These are phyloP conservation scores for Biston stratarius DNA, from an alignment of 2,888 invertebrate genomes.

Conservation along the genomic window DNA sequence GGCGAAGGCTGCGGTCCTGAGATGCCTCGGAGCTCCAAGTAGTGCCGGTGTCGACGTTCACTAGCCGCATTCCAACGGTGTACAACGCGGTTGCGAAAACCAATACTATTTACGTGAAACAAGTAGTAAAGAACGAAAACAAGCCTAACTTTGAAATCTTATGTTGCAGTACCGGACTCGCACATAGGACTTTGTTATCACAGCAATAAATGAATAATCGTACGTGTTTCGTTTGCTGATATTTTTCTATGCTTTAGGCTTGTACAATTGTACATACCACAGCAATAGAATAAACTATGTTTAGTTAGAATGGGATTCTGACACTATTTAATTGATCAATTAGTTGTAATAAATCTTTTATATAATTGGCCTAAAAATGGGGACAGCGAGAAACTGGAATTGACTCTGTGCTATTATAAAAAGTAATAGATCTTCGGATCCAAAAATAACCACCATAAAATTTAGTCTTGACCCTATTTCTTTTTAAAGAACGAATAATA, in stretches of 20 bases:
- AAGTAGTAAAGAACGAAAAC: conserved; percentile 40
- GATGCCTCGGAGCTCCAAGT: conserved; percentile 60
- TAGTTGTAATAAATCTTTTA: not conserved
- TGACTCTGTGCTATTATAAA: conserved; percentile 28
- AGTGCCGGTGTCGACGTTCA: conserved; percentile 71
- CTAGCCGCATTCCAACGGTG: conserved; percentile 74
- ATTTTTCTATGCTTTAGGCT: too few relatives aligned
- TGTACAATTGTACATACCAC: too few relatives aligned
- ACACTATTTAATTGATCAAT: not conserved
- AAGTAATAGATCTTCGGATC: conserved; percentile 44
- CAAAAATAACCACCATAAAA: conserved; percentile 62
- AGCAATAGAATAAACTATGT: too few relatives aligned
- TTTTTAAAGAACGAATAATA: conserved; percentile 62
- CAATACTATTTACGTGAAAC: conserved; percentile 49
- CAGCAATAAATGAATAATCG: too few relatives aligned
- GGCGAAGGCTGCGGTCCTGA: conserved; percentile 61
- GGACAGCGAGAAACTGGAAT: not conserved
- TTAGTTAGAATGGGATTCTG: too few relatives aligned
- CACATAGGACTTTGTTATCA: conserved; percentile 8
- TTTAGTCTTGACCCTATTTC: conserved; percentile 75
- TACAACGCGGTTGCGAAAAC: conserved; percentile 66
- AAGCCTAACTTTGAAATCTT: conserved; percentile 11
- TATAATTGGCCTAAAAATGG: conserved; percentile 1
- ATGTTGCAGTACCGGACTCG: conserved; percentile 8
- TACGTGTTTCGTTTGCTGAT: too few relatives aligned